Conservation (phyloP, 2,888 invertebrate species). For the Dicyrtoma fusca region DNA sequence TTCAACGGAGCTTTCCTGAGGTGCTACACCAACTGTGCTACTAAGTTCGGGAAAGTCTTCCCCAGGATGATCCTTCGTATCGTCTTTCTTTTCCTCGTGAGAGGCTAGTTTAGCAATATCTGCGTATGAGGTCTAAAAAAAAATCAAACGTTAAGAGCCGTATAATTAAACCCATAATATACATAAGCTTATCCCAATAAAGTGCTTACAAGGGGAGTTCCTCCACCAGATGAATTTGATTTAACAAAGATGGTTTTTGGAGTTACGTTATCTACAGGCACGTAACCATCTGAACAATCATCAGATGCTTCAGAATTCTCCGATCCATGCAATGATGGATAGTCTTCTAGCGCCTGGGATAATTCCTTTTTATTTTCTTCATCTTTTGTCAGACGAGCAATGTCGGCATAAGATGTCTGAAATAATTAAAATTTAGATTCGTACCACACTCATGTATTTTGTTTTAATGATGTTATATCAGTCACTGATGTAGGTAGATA, state of each 20-base stretch:
- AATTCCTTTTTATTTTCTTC: slow-evolving; percentile 38
- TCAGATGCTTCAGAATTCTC: slow-evolving; percentile 36
- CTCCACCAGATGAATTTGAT: slow-evolving; percentile 8
- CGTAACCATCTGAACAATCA: slow-evolving; percentile 20
- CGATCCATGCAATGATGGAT: slow-evolving; percentile 35
- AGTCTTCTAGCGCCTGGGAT: slow-evolving; percentile 27
- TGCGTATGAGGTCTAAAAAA: slow-evolving; percentile 29
- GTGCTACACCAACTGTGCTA: slow-evolving; percentile 1
- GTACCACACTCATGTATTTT: neutral
- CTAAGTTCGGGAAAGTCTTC: slow-evolving; percentile 34
- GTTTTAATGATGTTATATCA: no score
- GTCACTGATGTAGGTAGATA: no score
- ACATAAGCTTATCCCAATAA: neutral
- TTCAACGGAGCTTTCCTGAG: slow-evolving; percentile 15
- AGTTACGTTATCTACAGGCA: slow-evolving; percentile 1
- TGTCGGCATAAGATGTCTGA: slow-evolving; percentile 52
- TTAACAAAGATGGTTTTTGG: slow-evolving; percentile 2
- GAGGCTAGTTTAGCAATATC: slow-evolving; percentile 30
- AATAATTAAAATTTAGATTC: neutral
- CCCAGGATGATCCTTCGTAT: slow-evolving; percentile 13
- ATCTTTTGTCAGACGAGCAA: slow-evolving; percentile 46
- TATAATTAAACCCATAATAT: neutral
- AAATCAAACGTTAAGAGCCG: neutral
- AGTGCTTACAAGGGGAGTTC: slow-evolving; percentile 18
- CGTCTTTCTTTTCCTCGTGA: slow-evolving; percentile 24